phyloP scores from a whole-genome alignment of 2,797 vertebrate species.

The Octomys mimax region DNA sequence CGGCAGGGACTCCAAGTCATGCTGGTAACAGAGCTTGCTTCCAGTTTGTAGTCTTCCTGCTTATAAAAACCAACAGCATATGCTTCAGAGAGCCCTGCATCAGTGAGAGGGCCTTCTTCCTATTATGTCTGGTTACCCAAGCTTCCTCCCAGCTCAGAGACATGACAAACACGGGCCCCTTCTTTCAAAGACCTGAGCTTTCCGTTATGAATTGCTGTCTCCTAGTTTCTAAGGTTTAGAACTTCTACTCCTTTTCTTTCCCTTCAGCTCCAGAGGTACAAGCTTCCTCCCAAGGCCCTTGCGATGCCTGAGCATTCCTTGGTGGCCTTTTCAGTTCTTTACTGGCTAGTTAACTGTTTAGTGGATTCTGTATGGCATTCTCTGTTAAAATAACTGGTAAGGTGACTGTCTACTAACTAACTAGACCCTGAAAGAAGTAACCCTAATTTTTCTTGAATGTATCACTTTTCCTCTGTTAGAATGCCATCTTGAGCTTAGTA shows the following conservation, averaged over 20 bases:
- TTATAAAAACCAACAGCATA: neutral
- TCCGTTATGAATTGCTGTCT: neutral
- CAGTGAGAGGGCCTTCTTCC: neutral
- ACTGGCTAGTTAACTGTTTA: neutral
- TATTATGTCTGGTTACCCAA: neutral
- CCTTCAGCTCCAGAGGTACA: neutral
- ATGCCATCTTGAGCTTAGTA: neutral
- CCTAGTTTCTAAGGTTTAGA: neutral
- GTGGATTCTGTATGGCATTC: neutral
- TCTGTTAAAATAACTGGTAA: neutral
- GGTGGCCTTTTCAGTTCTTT: neutral
- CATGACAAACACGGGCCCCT: fast-evolving
- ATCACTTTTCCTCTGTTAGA: neutral
- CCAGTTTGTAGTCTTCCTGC: neutral
- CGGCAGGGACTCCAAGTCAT: neutral
- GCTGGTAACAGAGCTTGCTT: neutral
- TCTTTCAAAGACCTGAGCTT: neutral
- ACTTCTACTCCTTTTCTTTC: neutral
- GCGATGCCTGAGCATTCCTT: neutral
- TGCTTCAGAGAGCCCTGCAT: neutral
- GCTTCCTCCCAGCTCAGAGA: neutral
- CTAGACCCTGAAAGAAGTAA: neutral
- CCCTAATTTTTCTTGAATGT: neutral
- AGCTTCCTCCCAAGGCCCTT: neutral
- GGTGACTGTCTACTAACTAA: neutral